phyloP scores from a whole-genome alignment of 2,888 invertebrate genomes.

The Himalopsyche kuldschensis region DNA sequence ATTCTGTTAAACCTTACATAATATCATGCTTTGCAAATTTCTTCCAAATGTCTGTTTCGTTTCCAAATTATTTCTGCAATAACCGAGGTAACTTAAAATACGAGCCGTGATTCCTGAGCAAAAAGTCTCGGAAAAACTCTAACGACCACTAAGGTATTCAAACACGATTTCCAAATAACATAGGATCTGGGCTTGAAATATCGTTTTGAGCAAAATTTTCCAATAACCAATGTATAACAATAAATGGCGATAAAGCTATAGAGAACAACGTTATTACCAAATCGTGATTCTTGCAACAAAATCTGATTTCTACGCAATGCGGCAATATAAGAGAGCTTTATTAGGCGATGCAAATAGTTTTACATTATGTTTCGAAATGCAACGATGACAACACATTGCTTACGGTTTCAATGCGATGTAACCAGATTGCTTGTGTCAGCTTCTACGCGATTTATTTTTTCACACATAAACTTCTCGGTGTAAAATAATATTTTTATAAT shows the following conservation, averaged over 20 bases:
- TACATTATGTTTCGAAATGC: too few relatives aligned
- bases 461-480: too few relatives aligned
- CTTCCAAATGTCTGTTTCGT: not conserved
- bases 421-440: too few relatives aligned
- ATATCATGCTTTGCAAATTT: not conserved
- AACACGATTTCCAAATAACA: not conserved
- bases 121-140: not conserved
- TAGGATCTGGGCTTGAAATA: not conserved
- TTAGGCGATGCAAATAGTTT: not conserved
- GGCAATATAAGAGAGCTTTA: not conserved
- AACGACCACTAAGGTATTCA: not conserved
- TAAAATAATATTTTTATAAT: too few relatives aligned
- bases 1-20: not conserved
- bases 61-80: not conserved
- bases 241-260: not conserved
- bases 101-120: not conserved
- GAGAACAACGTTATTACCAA: not conserved
- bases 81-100: not conserved
- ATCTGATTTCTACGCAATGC: not conserved
- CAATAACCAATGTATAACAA: not conserved
- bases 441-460: too few relatives aligned
- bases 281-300: constrained; percentile 1
- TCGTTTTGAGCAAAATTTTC: not conserved
- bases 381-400: too few relatives aligned
- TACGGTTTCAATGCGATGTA: too few relatives aligned